Base-by-base conservation (phyloP, 2,113 vertebrate species). In the Chloropsis hardwickii region DNA sequence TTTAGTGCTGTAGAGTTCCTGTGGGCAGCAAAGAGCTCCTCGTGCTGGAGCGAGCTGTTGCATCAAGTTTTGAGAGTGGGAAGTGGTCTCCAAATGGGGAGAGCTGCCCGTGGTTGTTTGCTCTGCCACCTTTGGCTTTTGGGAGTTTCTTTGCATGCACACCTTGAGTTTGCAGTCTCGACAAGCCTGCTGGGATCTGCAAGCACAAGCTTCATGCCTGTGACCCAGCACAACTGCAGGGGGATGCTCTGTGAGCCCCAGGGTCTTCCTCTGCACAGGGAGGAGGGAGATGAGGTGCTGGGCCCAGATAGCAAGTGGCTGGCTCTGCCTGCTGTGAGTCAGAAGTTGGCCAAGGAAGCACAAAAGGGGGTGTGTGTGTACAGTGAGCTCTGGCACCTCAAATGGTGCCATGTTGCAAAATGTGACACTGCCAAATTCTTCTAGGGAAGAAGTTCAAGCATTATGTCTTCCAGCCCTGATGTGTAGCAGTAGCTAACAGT, bases 51-150 rank as follows among this genome's bases (percentile, higher is more conserved):
- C 29, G 64, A 81, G 62, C 57, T 74, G 61, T 64, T 86, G 40
- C 45, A 11, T 73, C 27, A 23, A 33, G 51, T 62, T 85, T 62
- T 37, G 58, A 57, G 66, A 1, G 1, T 70, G 47, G 47, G 24
- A 87, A 51, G 16, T 11, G 13, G 21, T 50, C 44, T 57, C 35
- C 9, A 2, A 13, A 62, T 8, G 16, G 17, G 5, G 4, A 61
- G 27, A 58, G 27, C 39, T 48, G 11, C 42, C 56, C 2, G 1
- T 10, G 13, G 24, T 51, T 0, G 0, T 80, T 67, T 60, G 22
- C 27, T 69, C 45, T 62, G 58, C 40, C 54, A 31, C 40, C 27
- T 74, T 44, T 39, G 65, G 27, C 58, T 76, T 64, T 56, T 24
- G 31, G 31, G 28, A 20, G 37, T 47, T 88, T 45, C 62, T 64